These are phyloP conservation scores for Brachionus rotundiformis DNA, from an alignment of 1,140 invertebrate genomes.

Conservation along the genomic window DNA sequence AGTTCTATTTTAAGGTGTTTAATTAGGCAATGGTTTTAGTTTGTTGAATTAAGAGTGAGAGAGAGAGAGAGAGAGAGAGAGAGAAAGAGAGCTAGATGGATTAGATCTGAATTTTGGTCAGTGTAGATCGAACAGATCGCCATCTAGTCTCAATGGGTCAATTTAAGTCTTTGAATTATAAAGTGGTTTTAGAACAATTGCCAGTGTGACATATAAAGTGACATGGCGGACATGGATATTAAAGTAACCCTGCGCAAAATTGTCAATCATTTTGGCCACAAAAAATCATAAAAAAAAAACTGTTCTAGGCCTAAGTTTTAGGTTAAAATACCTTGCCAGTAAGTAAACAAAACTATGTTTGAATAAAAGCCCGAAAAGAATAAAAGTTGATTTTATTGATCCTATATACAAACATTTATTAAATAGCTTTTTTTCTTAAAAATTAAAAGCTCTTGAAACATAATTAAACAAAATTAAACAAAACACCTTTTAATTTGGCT, in stretches of 20 bases:
- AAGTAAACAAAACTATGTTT: neutral
- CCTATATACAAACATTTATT: slow-evolving; percentile 18
- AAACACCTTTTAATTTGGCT: neutral
- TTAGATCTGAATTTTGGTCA: too few relatives aligned
- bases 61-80: too few relatives aligned
- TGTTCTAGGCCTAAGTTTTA: neutral
- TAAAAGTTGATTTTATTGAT: slow-evolving; percentile 21
- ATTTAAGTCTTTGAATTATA: too few relatives aligned
- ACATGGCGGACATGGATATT: neutral
- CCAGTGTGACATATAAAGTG: neutral
- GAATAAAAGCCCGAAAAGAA: neutral
- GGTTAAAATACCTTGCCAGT: neutral
- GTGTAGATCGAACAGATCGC: too few relatives aligned
- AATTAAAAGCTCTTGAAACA: neutral
- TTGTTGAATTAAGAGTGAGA: too few relatives aligned
- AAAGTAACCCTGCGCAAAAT: neutral
- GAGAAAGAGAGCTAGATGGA: too few relatives aligned
- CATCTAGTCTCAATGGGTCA: neutral
- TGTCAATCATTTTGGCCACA: neutral
- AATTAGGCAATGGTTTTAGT: too few relatives aligned
- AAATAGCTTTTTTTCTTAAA: neutral
- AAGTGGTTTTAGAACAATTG: neutral
- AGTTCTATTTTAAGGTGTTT: too few relatives aligned
- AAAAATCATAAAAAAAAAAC: too few relatives aligned
- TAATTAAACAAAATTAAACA: slow-evolving; percentile 13